Evolutionary conservation across 2,888 invertebrate genomes (phyloP).

Genomic region (Tachina fera): DNA sequence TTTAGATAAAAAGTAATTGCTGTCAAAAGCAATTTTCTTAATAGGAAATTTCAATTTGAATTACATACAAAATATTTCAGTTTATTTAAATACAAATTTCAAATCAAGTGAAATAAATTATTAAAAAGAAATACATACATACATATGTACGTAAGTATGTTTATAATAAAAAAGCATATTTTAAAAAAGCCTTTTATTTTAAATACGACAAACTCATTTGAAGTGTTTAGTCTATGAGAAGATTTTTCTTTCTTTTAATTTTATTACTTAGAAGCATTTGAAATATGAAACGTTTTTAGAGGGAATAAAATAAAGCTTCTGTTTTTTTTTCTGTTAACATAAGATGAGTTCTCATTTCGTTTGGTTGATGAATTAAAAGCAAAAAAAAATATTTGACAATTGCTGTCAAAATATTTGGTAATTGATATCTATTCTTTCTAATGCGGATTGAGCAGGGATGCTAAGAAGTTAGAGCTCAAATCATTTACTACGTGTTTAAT

Average conservation of each 20-base stretch:
- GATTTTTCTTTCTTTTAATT: conserved; percentile 8
- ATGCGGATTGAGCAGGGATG: conserved; percentile 32
- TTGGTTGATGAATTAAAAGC: not conserved
- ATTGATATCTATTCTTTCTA: conserved; percentile 71
- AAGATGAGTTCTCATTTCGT: conserved; percentile 5
- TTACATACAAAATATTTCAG: conserved; percentile 25
- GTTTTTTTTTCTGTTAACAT: not conserved
- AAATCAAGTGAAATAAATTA: conserved; percentile 26
- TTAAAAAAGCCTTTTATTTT: conserved; percentile 13
- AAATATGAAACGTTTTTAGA: conserved; percentile 61
- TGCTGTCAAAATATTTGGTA: conserved; percentile 75
- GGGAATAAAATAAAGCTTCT: conserved; percentile 39
- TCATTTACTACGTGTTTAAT: conserved; percentile 64
- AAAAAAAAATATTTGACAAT: conserved; percentile 65
- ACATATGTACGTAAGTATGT: not conserved
- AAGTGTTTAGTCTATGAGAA: conserved; percentile 36
- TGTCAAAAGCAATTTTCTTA: conserved; percentile 72
- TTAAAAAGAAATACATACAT: not conserved
- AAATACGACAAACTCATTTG: conserved; percentile 46
- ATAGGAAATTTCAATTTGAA: conserved; percentile 65
- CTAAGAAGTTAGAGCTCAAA: conserved; percentile 46
- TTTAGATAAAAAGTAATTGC: conserved; percentile 58
- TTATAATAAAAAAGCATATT: not conserved
- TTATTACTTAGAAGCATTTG: conserved; percentile 56
- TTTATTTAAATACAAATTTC: conserved; percentile 39